phyloP scores from a whole-genome alignment of 2,797 vertebrate species.

The Columba guinea region DNA sequence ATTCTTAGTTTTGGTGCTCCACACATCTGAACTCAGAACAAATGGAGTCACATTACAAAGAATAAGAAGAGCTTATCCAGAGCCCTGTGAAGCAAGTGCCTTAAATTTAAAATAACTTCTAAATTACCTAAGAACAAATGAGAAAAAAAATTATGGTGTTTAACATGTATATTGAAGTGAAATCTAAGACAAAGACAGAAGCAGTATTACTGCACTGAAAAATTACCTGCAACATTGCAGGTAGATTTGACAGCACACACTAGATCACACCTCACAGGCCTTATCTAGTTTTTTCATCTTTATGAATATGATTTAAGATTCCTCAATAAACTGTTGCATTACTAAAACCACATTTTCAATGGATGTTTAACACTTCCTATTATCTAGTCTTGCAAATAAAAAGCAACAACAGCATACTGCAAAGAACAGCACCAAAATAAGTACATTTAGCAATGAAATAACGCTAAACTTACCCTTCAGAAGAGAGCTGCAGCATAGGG shows the following conservation, averaged over 20 bases:
- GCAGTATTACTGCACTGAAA: neutral
- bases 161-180: neutral
- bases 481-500: rapidly evolving
- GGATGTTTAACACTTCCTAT: neutral
- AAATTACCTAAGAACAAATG: neutral
- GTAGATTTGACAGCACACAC: neutral
- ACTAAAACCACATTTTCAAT: neutral
- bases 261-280: neutral
- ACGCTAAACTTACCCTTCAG: neutral
- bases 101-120: neutral
- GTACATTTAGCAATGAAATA: neutral
- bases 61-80: neutral
- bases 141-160: neutral
- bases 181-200: neutral
- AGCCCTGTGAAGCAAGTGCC: neutral
- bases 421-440: neutral
- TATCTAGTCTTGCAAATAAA: neutral
- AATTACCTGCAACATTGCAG: neutral
- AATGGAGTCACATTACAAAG: neutral
- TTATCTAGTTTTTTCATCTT: neutral
- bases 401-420: neutral
- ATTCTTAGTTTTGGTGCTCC: neutral
- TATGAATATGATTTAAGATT: neutral
- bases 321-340: neutral
- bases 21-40: neutral